Evolutionary conservation across 2,113 vertebrate species (phyloP), one percentile per base, ranked within the genome.

Genomic region (Anguilla rostrata): DNA sequence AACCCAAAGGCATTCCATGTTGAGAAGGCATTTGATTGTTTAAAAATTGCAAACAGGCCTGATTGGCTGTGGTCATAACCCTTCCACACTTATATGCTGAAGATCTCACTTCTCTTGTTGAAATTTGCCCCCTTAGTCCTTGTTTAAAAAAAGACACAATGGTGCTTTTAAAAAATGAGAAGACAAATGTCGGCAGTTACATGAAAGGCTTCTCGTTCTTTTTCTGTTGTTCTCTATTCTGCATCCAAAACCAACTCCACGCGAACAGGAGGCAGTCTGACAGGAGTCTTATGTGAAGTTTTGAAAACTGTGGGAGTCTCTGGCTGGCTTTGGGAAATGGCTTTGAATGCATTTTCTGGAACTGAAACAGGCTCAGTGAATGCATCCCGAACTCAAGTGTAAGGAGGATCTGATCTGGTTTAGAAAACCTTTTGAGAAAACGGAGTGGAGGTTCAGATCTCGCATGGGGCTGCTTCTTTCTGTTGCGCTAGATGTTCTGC

Each of bases 81-180:
- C 92, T 81, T 93, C 95, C 66, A 96, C 95, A 91, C 90, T 93
- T 0, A n/a, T 83, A 46, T 46, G 43, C 43, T 46, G 43, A 46
- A 46, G 43, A 86, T 0, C 78, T 96, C 93, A 89, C 88, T 91
- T 96, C 93, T 96, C 93, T 87, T 93, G 92, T 83, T 95, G 93
- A 92, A 93, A 90, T 16, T 89, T 94, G 88, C 89, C 83, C 78
- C 95, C 94, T 88, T 96, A 93, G 75, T 96, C 95, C 95, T 96
- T 90, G 81, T 16, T 53, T 56, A 39, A 63, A 39, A 84, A 66
- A 84, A 84, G 60, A 60, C 8, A 66, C 34, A 6, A 75, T 29
- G n/a, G 71, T 75, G n/a, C n/a, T 75, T 75, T 75, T 34, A 71
- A 75, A 66, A 75, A n/a, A 75, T 75, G 34, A 75, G 11, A 75